phyloP scores from a whole-genome alignment of 2,888 invertebrate genomes.

The Oxytorus armatus region DNA sequence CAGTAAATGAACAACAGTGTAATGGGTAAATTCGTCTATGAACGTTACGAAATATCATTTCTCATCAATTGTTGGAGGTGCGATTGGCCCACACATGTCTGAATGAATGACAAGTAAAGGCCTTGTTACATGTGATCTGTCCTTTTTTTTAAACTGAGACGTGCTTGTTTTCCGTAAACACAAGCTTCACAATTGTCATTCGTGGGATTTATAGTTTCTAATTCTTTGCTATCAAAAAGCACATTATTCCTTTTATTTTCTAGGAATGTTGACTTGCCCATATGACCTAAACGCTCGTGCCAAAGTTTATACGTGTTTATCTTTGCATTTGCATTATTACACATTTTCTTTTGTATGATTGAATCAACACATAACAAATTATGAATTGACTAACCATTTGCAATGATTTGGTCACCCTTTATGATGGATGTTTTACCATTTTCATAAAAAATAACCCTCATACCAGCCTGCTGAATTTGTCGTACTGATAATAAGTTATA shows the following conservation, averaged over 20 bases:
- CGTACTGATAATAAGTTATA: slow-evolving; percentile 76
- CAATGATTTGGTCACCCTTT: slow-evolving; percentile 63
- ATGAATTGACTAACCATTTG: slow-evolving; percentile 72
- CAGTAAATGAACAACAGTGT: not conserved
- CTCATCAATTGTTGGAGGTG: too few species aligned
- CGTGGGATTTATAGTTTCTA: not conserved
- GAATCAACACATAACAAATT: slow-evolving; percentile 68
- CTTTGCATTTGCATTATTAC: slow-evolving; percentile 9
- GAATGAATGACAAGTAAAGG: too few species aligned
- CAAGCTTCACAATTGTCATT: too few species aligned
- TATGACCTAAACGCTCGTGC: slow-evolving; percentile 75
- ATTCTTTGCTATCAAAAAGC: slow-evolving; percentile 23
- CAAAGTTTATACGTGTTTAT: slow-evolving; percentile 68
- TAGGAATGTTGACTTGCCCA: slow-evolving; percentile 73
- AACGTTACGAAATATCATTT: too few species aligned
- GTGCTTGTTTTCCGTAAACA: not conserved
- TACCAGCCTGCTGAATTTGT: slow-evolving; percentile 73
- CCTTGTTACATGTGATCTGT: not conserved
- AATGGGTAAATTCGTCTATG: too few species aligned
- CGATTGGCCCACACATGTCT: too few species aligned
- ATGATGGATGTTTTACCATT: slow-evolving; percentile 71
- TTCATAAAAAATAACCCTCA: slow-evolving; percentile 75
- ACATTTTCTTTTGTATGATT: slow-evolving; percentile 14
- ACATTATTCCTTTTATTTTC: slow-evolving; percentile 63
- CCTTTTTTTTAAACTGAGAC: not conserved